Evolutionary conservation across 2,888 invertebrate species (phyloP), one percentile per base, ranked within the genome.

Genomic region (Julus scandinavius): DNA sequence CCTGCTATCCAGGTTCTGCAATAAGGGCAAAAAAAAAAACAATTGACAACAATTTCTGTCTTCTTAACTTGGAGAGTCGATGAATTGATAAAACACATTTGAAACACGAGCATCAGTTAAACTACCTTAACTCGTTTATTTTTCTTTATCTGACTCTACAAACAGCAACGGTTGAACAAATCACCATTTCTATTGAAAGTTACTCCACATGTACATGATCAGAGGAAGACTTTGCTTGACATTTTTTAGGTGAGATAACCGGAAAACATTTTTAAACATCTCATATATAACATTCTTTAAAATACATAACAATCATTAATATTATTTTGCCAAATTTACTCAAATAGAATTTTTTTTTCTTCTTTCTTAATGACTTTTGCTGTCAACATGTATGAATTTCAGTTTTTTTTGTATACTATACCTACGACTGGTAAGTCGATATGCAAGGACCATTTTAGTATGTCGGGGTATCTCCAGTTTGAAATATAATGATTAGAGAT

Each of bases 161-260:
- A 80, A 80, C 80, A 38, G 80, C 4, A 38, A 80, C 80, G 38
- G 0, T 80, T 38, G 0, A 80, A 80, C 80, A 38, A 45, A 45
- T 45, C 41, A 80, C 29, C 80, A 80, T 13, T 7, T 15, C 54
- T 15, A 54, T 54, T 45, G 41, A 54, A 54, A 9, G 9, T 54
- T 15, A 54, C 54, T 9, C 38, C 80, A 29, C 29, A 20, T 9
- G 38, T 80, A 80, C 20, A 80, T 80, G 38, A 4, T 38, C 13
- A 80, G 80, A 80, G 80, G 80, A 80, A 80, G 80, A 80, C 80
- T 80, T 80, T 13, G 20, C 11, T 80, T 80, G 80, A 80, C 80
- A 80, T 80, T 38, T 9, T 80, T 80, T 13, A 11, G 13, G 38
- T 38, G 80, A 80, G 29, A 20, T 20, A 63, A 63, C 63, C 4